Percentiles rank a stretch among this genome's conserved stretches.
These are phyloP conservation scores for Agrotis exclamationis DNA, from an alignment of 2,888 invertebrate genomes.

Conservation along the genomic window DNA sequence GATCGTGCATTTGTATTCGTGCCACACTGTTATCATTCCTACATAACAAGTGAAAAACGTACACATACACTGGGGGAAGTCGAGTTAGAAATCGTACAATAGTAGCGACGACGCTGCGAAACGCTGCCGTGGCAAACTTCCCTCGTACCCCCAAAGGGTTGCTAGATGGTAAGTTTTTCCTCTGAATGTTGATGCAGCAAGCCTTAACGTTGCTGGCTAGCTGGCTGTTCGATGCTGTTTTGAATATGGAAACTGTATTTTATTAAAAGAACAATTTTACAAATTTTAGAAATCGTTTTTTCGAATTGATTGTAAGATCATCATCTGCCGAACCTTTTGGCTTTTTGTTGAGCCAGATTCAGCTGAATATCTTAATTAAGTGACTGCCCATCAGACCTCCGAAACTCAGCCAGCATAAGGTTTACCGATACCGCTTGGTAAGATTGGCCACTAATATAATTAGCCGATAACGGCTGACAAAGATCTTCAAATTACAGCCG, in stretches of 20 bases:
- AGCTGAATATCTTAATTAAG: no score
- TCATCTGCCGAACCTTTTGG: no score
- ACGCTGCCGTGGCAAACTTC: slow-evolving; percentile 75
- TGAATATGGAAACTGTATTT: slow-evolving; percentile 2
- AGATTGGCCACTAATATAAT: no score
- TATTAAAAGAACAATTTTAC: not conserved
- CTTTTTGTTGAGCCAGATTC: no score
- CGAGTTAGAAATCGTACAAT: slow-evolving; percentile 71
- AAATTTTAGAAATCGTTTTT: not conserved
- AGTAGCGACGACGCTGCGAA: slow-evolving; percentile 62
- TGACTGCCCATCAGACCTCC: no score
- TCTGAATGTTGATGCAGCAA: slow-evolving; percentile 24
- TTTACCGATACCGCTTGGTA: no score
- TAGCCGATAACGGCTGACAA: no score
- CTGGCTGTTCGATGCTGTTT: slow-evolving; percentile 19
- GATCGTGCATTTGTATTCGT: slow-evolving; percentile 67
- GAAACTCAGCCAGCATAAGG: no score
- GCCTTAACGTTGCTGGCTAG: slow-evolving; percentile 36
- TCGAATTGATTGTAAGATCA: no score
- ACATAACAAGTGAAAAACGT: slow-evolving; percentile 79
- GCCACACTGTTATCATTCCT: slow-evolving; percentile 78
- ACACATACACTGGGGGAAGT: slow-evolving; percentile 71
- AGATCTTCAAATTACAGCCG: no score
- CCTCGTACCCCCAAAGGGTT: slow-evolving; percentile 53
- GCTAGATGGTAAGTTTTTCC: slow-evolving; percentile 50